Evolutionary conservation across 2,888 invertebrate genomes (phyloP).

Genomic region (Heteromurus nitidus): DNA sequence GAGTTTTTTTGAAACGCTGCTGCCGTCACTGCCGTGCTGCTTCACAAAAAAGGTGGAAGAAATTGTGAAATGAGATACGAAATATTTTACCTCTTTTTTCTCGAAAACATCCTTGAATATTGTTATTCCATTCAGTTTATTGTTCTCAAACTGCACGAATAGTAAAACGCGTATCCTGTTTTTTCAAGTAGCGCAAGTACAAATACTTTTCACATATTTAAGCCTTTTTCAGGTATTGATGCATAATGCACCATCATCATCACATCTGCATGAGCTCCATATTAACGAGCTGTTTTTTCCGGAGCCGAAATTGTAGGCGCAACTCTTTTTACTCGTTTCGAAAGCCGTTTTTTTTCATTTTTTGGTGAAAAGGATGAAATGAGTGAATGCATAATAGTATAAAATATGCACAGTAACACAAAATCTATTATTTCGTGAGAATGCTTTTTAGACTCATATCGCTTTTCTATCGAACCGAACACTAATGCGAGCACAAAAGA

Average conservation of each 20-base stretch:
- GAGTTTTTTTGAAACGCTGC: not conserved
- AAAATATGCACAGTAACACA: not conserved
- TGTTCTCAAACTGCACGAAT: slow-evolving; percentile 13
- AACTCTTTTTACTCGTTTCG: not conserved
- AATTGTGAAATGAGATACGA: not conserved
- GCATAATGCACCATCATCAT: slow-evolving; percentile 18
- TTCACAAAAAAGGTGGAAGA: not conserved
- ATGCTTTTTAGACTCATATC: too few species aligned
- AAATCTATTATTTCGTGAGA: too few species aligned
- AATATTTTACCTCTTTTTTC: slow-evolving; percentile 44
- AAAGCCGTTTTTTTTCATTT: not conserved
- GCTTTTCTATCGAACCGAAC: too few species aligned
- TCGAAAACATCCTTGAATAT: slow-evolving; percentile 43
- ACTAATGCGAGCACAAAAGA: slow-evolving; percentile 23
- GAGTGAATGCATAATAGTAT: not conserved
- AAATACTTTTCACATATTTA: not conserved
- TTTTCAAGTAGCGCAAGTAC: slow-evolving; percentile 9
- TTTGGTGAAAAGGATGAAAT: not conserved
- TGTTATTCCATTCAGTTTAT: too few species aligned
- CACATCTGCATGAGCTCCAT: slow-evolving; percentile 16
- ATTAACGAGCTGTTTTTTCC: too few species aligned
- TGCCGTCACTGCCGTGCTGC: not conserved
- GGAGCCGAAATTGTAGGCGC: not conserved
- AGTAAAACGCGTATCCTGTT: slow-evolving; percentile 40
- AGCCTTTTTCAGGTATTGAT: slow-evolving; percentile 19